Evolutionary conservation across 1,140 invertebrate genomes (phyloP), one percentile per base, ranked within the genome.

Genomic region (Temnothorax longispinosus): DNA sequence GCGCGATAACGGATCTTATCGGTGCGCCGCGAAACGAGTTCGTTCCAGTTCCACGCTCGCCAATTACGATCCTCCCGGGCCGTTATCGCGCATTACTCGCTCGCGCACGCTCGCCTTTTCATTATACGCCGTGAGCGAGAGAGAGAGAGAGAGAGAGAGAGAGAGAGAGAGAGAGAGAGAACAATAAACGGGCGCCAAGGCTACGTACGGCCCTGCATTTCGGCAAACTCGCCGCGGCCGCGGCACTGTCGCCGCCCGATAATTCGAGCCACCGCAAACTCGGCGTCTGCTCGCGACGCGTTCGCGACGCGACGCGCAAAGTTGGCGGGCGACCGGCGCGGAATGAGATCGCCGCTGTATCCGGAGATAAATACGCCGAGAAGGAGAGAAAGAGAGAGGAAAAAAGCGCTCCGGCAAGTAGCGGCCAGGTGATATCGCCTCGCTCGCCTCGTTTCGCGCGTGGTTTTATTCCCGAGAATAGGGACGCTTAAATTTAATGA

Each of bases 261-360:
- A 91, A 91, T 91, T 91, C 87, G 82, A 90, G 90, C 87, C 77
- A 90, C 90, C 89, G 87, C 87, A 88, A 91, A 85, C 81, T 88
- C 89, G 76, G 64, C 87, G 89, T 91, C 89, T 88, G 89, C 81
- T 90, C 81, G 54, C 86, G 89, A 90, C 88, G 89, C 69, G 69
- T n/a, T 41, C 52, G 72, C 85, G 88, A 56, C 86, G 86, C 74
- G 71, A 65, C 71, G 69, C 41, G 72, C 89, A 81, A 91, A 91
- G 82, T 91, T 91, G 87, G 86, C 89, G 87, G 56, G 69, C 86
- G 67, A 90, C 78, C 75, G 81, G 74, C 58, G 74, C 38, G 81
- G 58, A 85, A 69, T 74, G 88, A 76, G 86, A 90, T 89, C 74
- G 88, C 85, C 78, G 72, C 50, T 54, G 74, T 81, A 86, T 89